Percentiles rank a stretch among this genome's conserved stretches.
Conservation (phyloP, 2,113 vertebrate genomes). For the Herpetotheres cachinnans region DNA sequence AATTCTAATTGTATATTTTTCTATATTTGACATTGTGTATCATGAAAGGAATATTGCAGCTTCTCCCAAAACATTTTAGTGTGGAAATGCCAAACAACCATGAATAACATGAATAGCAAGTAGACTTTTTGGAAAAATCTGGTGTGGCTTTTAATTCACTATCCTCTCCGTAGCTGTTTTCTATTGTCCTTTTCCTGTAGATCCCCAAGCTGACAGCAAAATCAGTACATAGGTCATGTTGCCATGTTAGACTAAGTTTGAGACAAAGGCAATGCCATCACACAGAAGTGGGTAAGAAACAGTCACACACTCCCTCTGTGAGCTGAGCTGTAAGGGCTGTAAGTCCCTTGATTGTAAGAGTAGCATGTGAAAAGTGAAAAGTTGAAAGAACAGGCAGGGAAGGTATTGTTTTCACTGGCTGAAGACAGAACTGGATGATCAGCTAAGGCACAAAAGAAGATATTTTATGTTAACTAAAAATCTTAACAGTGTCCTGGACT, state of each 20-base stretch:
- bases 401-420: not conserved
- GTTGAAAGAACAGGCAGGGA: not conserved
- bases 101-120: not conserved
- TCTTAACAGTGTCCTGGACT: not conserved
- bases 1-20: not conserved
- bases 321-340: not conserved
- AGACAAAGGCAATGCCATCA: not conserved
- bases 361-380: not conserved
- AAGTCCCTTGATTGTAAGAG: not conserved
- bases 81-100: not conserved
- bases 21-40: not conserved
- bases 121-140: not conserved
- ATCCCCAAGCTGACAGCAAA: not conserved
- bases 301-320: not conserved
- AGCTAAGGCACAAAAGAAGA: not conserved
- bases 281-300: not conserved
- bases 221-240: not conserved
- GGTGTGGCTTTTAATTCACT: not conserved
- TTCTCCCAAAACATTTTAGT: not conserved
- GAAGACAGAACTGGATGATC: not conserved
- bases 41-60: not conserved
- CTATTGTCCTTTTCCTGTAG: not conserved
- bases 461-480: not conserved
- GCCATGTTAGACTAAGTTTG: not conserved
- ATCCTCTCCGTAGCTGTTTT: not conserved